Evolutionary conservation across 2,797 vertebrate genomes (phyloP), one percentile per base, ranked within the genome.

Genomic region (Anguilla marmorata): DNA sequence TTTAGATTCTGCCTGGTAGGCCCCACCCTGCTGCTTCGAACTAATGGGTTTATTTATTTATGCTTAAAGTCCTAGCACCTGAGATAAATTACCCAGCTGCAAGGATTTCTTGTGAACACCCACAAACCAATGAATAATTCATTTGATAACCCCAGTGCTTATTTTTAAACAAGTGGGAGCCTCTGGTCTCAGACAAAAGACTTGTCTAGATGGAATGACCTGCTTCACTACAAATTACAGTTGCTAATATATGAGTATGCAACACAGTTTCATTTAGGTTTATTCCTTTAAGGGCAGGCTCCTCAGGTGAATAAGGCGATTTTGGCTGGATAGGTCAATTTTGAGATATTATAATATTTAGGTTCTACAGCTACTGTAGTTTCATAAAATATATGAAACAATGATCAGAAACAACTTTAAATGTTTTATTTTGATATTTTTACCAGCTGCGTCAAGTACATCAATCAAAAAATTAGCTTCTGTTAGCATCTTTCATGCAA

Each of bases 11-110:
- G 63, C 63, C 24, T 21, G 24, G 21, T 24, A 66, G 19, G 63
- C 63, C 24, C 63, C 24, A 5, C 63, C 24, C 63, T 24, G 63
- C n/a, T 69, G 66, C 66, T 69, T 69, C 11, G 33, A 27, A n/a
- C 79, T 45, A 69, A 66, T 69, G n/a, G 37, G 52, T 54, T 33
- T n/a, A 66, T 84, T 33, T 14, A 66, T 84, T 83, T 84, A 84
- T 63, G 37, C 50, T 60, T 48, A 16, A 33, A 45, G 12, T 45
- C 58, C 60, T 41, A 66, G 80, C 56, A 52, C 60, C 24, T 69
- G 69, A 21, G 54, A 79, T 69, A 50, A 54, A 84, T 84, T 83
- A 87, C 56, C 16, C 76, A 37, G n/a, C 74, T 63, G n/a, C 6
- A 19, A 56, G 52, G 33, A 41, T 87, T 12, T 63, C 60, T 21